Percentiles rank a stretch among this genome's conserved stretches.
These are phyloP conservation scores for Phalloptychus januarius DNA, from an alignment of 2,797 vertebrate species.

Conservation along the genomic window DNA sequence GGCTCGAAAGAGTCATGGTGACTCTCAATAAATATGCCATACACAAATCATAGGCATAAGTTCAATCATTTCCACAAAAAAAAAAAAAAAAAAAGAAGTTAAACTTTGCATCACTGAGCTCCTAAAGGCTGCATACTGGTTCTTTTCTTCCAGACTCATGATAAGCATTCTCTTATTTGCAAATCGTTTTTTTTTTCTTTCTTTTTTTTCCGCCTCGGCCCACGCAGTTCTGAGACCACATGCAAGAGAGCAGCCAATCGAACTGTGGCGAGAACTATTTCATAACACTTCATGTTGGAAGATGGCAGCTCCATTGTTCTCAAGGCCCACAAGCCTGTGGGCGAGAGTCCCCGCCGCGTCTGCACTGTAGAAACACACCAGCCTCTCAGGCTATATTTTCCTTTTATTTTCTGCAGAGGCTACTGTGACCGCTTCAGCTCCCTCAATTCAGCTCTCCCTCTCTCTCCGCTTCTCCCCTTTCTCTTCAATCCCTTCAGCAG, in stretches of 20 bases:
- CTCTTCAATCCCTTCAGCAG: constrained; percentile 52
- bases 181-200: constrained; percentile 35
- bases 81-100: not conserved
- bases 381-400: constrained; percentile 69
- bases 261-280: constrained; percentile 68
- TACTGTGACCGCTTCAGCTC: constrained; percentile 56
- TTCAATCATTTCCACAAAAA: not conserved
- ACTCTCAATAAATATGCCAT: constrained; percentile 32
- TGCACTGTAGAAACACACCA: constrained; percentile 66
- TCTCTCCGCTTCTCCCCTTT: constrained; percentile 36
- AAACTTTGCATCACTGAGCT: not conserved
- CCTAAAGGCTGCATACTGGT: constrained; percentile 22
- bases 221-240: constrained; percentile 64
- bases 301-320: constrained; percentile 79
- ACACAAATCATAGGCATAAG: constrained; percentile 16
- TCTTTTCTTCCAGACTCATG: constrained; percentile 37
- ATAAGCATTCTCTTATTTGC: constrained; percentile 60
- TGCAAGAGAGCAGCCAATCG: constrained; percentile 66
- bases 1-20: constrained; percentile 19
- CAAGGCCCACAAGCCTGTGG: constrained; percentile 66
- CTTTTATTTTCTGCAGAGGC: constrained; percentile 59
- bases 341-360: constrained; percentile 71
- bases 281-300: constrained; percentile 69
- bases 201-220: constrained; percentile 20
- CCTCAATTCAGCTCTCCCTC: constrained; percentile 14